Conservation (phyloP, 2,113 vertebrate species). For the Eudyptes chrysolophus region DNA sequence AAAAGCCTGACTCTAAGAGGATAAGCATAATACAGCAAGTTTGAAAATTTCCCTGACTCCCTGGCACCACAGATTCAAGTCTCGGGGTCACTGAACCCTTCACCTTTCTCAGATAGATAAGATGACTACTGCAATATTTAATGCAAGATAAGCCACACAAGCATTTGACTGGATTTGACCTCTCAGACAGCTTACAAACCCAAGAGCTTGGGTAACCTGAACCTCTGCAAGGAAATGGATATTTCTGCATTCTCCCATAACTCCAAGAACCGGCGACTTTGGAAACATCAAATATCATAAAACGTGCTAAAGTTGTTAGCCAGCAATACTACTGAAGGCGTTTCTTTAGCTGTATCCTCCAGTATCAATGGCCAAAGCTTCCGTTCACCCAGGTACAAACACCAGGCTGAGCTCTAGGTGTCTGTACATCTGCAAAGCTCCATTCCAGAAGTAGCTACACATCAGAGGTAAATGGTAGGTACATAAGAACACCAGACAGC, state of each 20-base stretch:
- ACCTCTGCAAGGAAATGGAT: slow-evolving; percentile 28
- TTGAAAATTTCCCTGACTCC: slow-evolving; percentile 43
- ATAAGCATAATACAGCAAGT: slow-evolving; percentile 41
- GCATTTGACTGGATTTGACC: slow-evolving; percentile 64
- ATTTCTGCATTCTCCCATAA: not conserved
- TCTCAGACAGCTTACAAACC: slow-evolving; percentile 56
- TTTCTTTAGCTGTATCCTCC: not conserved
- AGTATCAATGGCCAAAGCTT: not conserved
- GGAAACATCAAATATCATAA: not conserved
- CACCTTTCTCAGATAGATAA: slow-evolving; percentile 58
- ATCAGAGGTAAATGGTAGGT: not conserved
- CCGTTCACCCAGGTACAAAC: rapidly evolving
- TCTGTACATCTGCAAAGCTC: not conserved
- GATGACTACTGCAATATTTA: slow-evolving; percentile 61
- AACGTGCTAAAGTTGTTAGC: not conserved
- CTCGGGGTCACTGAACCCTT: slow-evolving; percentile 11
- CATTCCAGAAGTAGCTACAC: not conserved
- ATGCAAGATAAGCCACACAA: slow-evolving; percentile 54
- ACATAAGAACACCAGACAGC: not conserved
- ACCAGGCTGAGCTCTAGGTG: not conserved
- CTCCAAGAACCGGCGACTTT: not conserved
- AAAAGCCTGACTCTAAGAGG: slow-evolving; percentile 10
- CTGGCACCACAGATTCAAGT: slow-evolving; percentile 33
- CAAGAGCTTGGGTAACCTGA: slow-evolving; percentile 50
- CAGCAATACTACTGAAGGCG: not conserved